Conservation (phyloP, 2,113 vertebrate genomes). For the Pterocles gutturalis region DNA sequence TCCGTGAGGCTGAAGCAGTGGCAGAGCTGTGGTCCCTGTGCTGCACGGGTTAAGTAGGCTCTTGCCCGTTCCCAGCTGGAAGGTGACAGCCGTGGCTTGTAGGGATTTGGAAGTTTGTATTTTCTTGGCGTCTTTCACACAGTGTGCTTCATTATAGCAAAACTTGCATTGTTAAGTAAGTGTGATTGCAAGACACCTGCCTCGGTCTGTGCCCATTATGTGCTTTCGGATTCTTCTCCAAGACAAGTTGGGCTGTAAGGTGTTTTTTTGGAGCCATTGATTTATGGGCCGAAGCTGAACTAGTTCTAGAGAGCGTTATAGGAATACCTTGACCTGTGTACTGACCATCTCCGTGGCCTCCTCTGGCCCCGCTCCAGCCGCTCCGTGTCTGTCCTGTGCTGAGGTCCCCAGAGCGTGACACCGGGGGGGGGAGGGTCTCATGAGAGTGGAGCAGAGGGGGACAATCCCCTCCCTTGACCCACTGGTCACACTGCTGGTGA, state of each 20-base stretch:
- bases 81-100: neutral
- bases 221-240: neutral
- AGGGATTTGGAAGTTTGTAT: neutral
- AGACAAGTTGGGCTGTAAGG: neutral
- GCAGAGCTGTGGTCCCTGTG: neutral
- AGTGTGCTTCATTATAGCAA: neutral
- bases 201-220: rapidly evolving
- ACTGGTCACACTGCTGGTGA: no score
- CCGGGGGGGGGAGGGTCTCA: no score
- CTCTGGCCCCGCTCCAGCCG: no score
- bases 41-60: rapidly evolving
- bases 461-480: no score
- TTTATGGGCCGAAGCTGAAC: neutral
- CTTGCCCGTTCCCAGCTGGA: rapidly evolving
- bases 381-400: no score
- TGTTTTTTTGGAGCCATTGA: neutral
- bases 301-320: neutral
- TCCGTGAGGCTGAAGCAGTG: rapidly evolving
- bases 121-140: neutral
- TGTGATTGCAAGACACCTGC: neutral
- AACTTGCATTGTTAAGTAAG: neutral
- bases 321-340: rapidly evolving
- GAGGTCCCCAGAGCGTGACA: no score
- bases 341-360: no score
- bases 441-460: no score